phyloP scores from a whole-genome alignment of 2,888 invertebrate genomes.

The Glyphotaelius pellucidus region DNA sequence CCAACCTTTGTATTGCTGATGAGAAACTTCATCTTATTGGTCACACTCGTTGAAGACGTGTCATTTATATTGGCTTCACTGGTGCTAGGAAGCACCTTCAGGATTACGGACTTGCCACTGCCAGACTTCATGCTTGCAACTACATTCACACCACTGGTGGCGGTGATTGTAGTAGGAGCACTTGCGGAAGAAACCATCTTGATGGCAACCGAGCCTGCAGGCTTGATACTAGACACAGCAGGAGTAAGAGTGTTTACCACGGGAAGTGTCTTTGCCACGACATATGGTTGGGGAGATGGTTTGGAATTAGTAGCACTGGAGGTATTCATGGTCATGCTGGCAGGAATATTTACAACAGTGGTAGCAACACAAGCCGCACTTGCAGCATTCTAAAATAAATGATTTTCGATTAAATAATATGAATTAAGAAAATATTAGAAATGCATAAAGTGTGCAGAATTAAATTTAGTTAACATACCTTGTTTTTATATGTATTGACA shows the following conservation, averaged over 20 bases:
- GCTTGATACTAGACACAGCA: background rate
- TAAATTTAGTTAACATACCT: background rate
- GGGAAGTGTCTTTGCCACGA: background rate
- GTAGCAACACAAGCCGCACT: background rate
- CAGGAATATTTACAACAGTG: background rate
- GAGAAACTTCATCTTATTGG: background rate
- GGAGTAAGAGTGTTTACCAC: background rate
- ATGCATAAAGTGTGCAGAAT: background rate
- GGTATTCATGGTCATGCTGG: background rate
- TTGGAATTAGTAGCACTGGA: background rate
- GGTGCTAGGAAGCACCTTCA: background rate
- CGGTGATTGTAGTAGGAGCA: background rate
- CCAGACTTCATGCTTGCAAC: background rate
- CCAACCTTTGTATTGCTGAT: background rate
- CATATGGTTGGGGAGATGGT: background rate
- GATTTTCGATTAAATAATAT: background rate
- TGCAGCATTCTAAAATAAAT: background rate
- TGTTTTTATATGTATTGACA: background rate
- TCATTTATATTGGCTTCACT: background rate
- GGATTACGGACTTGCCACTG: background rate
- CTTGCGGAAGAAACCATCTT: background rate
- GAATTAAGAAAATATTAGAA: background rate
- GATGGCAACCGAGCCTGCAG: background rate
- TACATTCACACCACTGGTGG: background rate
- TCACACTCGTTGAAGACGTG: background rate